Evolutionary conservation across 2,888 invertebrate species (phyloP).

Genomic region (Sesia apiformis): DNA sequence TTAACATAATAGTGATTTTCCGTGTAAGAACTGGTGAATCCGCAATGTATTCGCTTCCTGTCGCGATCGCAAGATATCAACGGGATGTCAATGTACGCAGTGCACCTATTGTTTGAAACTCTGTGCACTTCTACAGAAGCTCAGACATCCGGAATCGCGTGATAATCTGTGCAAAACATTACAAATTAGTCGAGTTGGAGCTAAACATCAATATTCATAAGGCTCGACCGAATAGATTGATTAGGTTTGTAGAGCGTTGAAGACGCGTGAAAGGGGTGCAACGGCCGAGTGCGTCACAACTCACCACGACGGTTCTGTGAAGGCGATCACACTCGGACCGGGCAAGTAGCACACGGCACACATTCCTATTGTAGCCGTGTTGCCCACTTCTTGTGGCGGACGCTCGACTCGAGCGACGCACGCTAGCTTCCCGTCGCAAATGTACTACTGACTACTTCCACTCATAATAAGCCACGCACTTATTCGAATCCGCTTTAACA

Average conservation of each 20-base stretch:
- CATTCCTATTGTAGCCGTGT: slow-evolving; percentile 47
- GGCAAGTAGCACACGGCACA: slow-evolving; percentile 50
- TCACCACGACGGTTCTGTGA: neutral
- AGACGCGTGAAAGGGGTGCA: slow-evolving; percentile 62
- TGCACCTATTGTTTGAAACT: slow-evolving; percentile 14
- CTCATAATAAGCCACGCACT: no score
- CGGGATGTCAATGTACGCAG: slow-evolving; percentile 36
- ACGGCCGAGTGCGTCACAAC: slow-evolving; percentile 50
- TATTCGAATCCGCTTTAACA: no score
- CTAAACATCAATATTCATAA: slow-evolving; percentile 47
- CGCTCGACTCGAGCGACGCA: slow-evolving; percentile 34
- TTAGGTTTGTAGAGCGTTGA: slow-evolving; percentile 65
- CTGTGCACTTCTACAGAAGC: slow-evolving; percentile 9
- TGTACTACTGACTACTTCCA: no score
- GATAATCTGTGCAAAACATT: slow-evolving; percentile 19
- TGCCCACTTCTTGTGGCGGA: slow-evolving; percentile 55
- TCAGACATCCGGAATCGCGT: slow-evolving; percentile 32
- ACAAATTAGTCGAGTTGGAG: slow-evolving; percentile 18
- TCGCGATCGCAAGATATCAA: slow-evolving; percentile 17
- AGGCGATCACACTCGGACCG: slow-evolving; percentile 8
- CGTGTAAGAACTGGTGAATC: neutral
- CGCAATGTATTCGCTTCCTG: slow-evolving; percentile 24
- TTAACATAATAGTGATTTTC: no score
- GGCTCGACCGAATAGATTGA: slow-evolving; percentile 38
- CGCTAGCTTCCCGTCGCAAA: neutral